Percentiles rank a stretch among this genome's conserved stretches.
Conservation (phyloP, 2,797 vertebrate genomes). For the Lateolabrax maculatus region DNA sequence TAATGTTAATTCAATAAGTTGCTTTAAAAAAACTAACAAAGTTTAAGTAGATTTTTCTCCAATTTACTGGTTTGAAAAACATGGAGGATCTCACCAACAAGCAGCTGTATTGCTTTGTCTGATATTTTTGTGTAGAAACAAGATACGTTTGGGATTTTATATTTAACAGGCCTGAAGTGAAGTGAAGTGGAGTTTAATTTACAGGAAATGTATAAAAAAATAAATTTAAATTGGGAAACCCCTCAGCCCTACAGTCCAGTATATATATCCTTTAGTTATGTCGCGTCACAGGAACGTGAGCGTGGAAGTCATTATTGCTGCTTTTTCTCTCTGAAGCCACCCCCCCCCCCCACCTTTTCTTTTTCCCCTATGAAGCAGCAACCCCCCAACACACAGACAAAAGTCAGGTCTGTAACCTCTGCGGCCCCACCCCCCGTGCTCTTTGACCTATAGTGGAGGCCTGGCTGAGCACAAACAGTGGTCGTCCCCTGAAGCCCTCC, state of each 20-base stretch:
- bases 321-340: slow-evolving; percentile 65
- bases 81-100: not conserved
- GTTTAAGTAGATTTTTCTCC: not conserved
- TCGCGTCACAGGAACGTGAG: slow-evolving; percentile 18
- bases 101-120: not conserved
- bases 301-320: slow-evolving; percentile 55
- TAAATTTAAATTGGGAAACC: not conserved
- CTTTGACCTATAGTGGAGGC: slow-evolving; percentile 88
- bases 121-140: not conserved
- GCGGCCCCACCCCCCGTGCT: slow-evolving; percentile 79
- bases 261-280: not conserved
- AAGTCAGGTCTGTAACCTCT: slow-evolving; percentile 83
- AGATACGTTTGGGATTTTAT: not conserved
- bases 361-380: slow-evolving; percentile 71
- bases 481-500: slow-evolving; percentile 82
- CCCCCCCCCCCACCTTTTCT: slow-evolving; percentile 40
- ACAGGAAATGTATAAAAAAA: not conserved
- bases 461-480: slow-evolving; percentile 93
- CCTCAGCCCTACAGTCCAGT: not conserved
- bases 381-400: slow-evolving; percentile 62
- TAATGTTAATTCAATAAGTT: not conserved
- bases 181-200: not conserved
- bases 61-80: not conserved
- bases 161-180: not conserved
- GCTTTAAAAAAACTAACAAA: not conserved